These are phyloP conservation scores for Eupithecia insigniata DNA, from an alignment of 2,888 invertebrate genomes.

Conservation along the genomic window DNA sequence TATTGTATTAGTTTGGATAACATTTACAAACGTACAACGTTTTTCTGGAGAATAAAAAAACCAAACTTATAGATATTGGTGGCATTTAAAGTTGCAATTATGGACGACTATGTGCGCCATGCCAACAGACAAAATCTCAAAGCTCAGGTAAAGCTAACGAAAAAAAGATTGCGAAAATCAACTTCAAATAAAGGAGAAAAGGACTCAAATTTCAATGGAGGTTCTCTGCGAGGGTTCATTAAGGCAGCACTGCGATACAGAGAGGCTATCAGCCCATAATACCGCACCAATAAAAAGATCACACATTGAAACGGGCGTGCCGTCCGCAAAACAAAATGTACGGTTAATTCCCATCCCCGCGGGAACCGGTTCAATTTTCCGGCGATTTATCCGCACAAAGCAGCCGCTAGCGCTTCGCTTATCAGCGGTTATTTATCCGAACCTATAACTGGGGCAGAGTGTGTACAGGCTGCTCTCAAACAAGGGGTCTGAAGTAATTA, in stretches of 20 bases:
- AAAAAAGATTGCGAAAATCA: not conserved
- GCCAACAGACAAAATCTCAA: not conserved
- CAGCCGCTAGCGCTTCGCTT: conserved; percentile 53
- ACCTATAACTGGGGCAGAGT: conserved; percentile 16
- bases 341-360: conserved; percentile 37
- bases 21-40: too few relatives aligned
- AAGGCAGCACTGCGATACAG: conserved; percentile 10
- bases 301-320: conserved; percentile 9
- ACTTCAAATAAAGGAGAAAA: not conserved
- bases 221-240: not conserved
- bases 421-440: conserved; percentile 68
- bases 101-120: not conserved
- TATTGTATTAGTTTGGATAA: too few relatives aligned
- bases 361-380: conserved; percentile 56
- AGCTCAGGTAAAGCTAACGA: not conserved
- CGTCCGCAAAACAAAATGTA: conserved; percentile 36
- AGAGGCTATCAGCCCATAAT: conserved; percentile 8
- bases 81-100: not conserved
- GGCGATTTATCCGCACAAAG: conserved; percentile 63
- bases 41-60: too few relatives aligned
- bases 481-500: conserved; percentile 1
- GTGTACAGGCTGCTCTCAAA: conserved; percentile 9
- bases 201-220: not conserved
- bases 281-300: conserved; percentile 19
- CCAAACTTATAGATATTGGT: not conserved